phyloP scores from a whole-genome alignment of 2,113 vertebrate species.

The Antechinus stuartii region DNA sequence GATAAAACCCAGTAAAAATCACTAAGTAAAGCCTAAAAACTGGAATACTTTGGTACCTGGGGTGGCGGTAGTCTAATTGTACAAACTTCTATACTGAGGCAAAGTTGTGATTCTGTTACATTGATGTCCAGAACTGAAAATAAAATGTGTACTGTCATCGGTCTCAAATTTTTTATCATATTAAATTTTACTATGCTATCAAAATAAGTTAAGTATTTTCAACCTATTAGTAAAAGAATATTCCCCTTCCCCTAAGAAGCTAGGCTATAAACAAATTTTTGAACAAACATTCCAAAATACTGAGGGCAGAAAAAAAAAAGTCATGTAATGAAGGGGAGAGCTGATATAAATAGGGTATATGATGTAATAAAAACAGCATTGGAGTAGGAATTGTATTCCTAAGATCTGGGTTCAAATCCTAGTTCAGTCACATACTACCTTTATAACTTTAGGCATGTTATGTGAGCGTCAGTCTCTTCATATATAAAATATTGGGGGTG shows the following conservation, averaged over 20 bases:
- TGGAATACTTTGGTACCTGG: constrained; percentile 80
- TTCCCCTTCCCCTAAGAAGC: neutral
- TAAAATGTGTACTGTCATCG: constrained; percentile 41
- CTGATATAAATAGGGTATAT: neutral
- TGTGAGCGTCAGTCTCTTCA: neutral
- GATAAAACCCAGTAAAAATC: constrained; percentile 49
- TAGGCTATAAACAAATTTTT: constrained; percentile 24
- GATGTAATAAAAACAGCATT: neutral
- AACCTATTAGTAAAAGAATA: constrained; percentile 31
- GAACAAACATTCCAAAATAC: neutral
- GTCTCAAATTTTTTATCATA: constrained; percentile 37
- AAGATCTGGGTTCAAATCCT: neutral
- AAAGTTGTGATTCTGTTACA: constrained; percentile 88
- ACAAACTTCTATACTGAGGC: constrained; percentile 87
- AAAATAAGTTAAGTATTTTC: constrained; percentile 39
- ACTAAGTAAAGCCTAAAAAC: constrained; percentile 36
- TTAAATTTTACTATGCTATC: neutral
- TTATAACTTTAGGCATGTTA: neutral
- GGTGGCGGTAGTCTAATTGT: constrained; percentile 86
- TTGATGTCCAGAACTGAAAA: constrained; percentile 89
- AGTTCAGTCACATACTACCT: neutral
- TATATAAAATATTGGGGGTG: neutral
- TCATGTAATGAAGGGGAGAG: neutral
- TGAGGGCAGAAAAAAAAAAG: neutral
- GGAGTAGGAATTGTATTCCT: neutral